Percentiles rank a stretch among this genome's conserved stretches.
These are phyloP conservation scores for Chloebia gouldiae DNA, from an alignment of 2,113 vertebrate species.

Conservation along the genomic window DNA sequence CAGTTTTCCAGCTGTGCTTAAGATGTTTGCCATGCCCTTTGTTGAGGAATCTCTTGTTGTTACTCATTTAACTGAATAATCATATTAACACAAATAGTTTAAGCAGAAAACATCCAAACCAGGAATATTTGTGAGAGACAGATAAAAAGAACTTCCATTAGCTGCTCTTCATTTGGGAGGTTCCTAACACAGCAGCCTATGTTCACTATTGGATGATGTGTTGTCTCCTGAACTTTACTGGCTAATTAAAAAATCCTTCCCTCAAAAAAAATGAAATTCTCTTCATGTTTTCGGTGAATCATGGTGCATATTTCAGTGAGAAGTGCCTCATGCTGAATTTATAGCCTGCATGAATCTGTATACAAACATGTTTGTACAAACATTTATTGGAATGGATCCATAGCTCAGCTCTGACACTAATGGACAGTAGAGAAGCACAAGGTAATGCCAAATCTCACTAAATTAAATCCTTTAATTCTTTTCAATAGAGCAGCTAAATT, in stretches of 20 bases:
- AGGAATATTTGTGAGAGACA: neutral
- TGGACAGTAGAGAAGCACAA: neutral
- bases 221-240: neutral
- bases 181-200: neutral
- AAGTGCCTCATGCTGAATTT: neutral
- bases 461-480: neutral
- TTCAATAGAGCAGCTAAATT: neutral
- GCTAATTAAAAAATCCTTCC: neutral
- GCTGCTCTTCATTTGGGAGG: neutral
- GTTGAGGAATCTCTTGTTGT: neutral
- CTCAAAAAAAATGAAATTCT: neutral
- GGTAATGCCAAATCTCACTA: neutral
- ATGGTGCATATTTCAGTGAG: neutral
- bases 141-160: neutral
- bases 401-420: neutral
- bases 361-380: neutral
- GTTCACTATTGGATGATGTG: neutral
- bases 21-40: neutral
- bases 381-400: neutral
- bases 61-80: conserved; percentile 18
- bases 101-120: neutral
- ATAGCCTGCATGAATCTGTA: neutral
- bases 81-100: neutral
- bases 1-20: neutral
- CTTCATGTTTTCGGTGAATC: neutral